Conservation (phyloP, 1,140 invertebrate genomes). For the Phenacoccus solenopsis region DNA sequence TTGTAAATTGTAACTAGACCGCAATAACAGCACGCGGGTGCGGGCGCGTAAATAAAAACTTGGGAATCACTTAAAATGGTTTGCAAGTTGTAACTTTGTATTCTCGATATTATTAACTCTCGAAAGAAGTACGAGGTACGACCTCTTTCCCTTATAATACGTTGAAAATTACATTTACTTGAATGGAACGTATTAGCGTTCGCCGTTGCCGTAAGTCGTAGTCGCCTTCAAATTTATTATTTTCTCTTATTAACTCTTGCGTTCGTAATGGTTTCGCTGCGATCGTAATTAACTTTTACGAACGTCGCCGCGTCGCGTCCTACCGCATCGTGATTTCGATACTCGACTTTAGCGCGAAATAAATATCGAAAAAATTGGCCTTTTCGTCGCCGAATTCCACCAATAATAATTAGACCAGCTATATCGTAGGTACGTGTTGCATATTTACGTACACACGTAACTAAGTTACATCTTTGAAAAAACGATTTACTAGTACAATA, state of each 20-base stretch:
- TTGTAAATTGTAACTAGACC: too few relatives aligned
- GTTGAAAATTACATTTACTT: constrained; percentile 3
- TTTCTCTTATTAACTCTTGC: not conserved
- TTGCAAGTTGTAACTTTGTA: not conserved
- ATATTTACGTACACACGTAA: too few relatives aligned
- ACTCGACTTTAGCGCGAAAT: too few relatives aligned
- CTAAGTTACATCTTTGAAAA: too few relatives aligned
- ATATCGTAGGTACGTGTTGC: too few relatives aligned
- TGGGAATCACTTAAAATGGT: not conserved
- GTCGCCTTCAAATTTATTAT: not conserved
- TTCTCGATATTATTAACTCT: constrained; percentile 3
- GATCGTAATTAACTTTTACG: not conserved
- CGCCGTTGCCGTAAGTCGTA: not conserved
- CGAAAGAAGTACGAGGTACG: not conserved
- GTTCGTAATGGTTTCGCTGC: not conserved
- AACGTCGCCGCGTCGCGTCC: not conserved
- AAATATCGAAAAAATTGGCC: not conserved
- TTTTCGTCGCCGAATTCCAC: not conserved
- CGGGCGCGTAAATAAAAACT: too few relatives aligned
- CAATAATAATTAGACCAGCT: too few relatives aligned
- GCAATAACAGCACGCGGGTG: too few relatives aligned
- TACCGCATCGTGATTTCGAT: too few relatives aligned
- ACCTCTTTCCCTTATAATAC: not conserved
- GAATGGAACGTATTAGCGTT: not conserved
- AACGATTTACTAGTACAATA: too few relatives aligned